Conservation (phyloP, 1,140 invertebrate species). For the Drosophila lacteicornis region DNA sequence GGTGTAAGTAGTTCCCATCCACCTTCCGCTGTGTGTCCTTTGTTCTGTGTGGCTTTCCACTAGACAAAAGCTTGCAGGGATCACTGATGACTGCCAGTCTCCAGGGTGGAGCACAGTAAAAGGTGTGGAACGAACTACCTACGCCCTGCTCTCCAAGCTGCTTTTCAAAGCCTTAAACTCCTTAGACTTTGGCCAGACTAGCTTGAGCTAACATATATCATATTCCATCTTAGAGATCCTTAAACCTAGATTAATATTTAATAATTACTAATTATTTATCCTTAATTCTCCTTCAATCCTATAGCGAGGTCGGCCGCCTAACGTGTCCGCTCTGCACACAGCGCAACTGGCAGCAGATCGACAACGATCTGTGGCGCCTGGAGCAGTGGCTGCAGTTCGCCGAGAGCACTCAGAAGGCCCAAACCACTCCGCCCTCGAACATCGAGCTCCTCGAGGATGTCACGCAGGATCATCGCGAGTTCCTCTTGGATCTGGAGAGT, state of each 20-base stretch:
- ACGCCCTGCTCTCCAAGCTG: constrained; percentile 1
- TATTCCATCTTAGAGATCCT: constrained; percentile 6
- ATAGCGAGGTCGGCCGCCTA: constrained; percentile 90
- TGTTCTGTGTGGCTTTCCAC: constrained; percentile 65
- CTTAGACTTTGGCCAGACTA: background rate
- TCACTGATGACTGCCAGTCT: constrained; percentile 51
- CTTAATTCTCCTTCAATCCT: constrained; percentile 34
- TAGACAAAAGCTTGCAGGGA: constrained; percentile 72
- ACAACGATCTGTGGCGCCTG: constrained; percentile 94
- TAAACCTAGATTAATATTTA: background rate
- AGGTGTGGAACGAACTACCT: background rate
- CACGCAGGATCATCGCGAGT: constrained; percentile 92
- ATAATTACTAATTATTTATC: constrained; percentile 11
- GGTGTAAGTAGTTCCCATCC: constrained; percentile 2
- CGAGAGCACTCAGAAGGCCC: constrained; percentile 91
- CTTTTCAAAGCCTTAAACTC: constrained; percentile 2
- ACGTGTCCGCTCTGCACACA: constrained; percentile 93
- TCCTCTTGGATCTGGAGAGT: constrained; percentile 94
- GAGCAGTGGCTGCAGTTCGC: constrained; percentile 96
- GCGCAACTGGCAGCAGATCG: constrained; percentile 94
- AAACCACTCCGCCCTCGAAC: constrained; percentile 88
- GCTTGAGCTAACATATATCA: constrained; percentile 20
- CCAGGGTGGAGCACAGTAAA: constrained; percentile 69
- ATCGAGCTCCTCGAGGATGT: constrained; percentile 94
- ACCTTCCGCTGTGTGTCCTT: constrained; percentile 31